phyloP scores from a whole-genome alignment of 2,113 vertebrate species.

The Bos javanicus region DNA sequence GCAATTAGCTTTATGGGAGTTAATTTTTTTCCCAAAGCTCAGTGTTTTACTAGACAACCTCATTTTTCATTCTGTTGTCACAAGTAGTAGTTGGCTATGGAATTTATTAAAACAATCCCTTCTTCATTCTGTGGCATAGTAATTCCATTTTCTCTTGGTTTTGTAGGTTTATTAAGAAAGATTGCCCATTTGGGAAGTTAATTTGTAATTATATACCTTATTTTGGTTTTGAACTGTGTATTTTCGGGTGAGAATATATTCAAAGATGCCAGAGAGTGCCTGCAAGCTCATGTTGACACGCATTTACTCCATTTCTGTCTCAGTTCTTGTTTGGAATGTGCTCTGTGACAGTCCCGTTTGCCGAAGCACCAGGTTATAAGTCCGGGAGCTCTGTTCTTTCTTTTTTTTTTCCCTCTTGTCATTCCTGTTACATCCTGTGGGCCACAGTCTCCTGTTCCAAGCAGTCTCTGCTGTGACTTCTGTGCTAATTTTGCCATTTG shows the following conservation, averaged over 20 bases:
- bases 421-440: fast-evolving
- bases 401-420: fast-evolving
- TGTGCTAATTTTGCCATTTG: neutral
- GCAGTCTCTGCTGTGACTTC: fast-evolving
- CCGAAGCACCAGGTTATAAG: fast-evolving
- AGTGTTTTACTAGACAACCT: neutral
- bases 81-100: neutral
- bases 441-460: fast-evolving
- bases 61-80: neutral
- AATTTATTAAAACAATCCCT: neutral
- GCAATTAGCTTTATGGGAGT: neutral
- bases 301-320: neutral
- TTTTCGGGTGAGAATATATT: neutral
- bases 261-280: neutral
- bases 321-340: neutral
- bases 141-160: neutral
- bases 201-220: neutral
- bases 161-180: neutral
- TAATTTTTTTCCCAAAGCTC: neutral
- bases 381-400: fast-evolving
- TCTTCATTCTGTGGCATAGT: neutral
- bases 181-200: too few relatives aligned
- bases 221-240: neutral
- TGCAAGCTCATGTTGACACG: neutral
- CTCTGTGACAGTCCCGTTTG: fast-evolving